phyloP scores from a whole-genome alignment of 1,140 invertebrate genomes.

The Drosophila azteca region DNA sequence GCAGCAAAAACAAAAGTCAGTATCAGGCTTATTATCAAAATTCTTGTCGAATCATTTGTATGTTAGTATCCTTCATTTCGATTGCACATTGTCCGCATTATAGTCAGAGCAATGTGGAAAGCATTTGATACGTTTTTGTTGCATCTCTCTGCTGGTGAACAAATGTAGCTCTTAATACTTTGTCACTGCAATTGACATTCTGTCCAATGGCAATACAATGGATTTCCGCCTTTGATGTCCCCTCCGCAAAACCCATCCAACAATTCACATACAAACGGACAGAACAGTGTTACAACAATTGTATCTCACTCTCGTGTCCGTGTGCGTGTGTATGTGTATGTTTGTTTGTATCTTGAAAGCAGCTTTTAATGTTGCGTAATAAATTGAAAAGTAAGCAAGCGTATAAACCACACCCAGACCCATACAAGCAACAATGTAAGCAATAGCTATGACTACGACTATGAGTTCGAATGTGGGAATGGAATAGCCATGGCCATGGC shows the following conservation, averaged over 20 bases:
- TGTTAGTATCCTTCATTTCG: too few relatives aligned
- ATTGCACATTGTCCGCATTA: too few relatives aligned
- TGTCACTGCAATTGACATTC: constrained; percentile 72
- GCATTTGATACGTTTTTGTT: constrained; percentile 17
- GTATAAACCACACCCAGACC: constrained; percentile 46
- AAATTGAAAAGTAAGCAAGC: constrained; percentile 81
- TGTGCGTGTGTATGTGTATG: constrained; percentile 18
- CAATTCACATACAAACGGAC: constrained; percentile 7
- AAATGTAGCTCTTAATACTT: constrained; percentile 58
- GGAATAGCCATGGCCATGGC: background rate
- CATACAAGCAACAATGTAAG: constrained; percentile 14
- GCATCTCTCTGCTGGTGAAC: background rate
- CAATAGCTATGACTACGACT: background rate
- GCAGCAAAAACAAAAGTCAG: too few relatives aligned
- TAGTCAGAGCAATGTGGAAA: constrained; percentile 5
- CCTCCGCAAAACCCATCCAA: background rate
- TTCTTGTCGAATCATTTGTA: too few relatives aligned
- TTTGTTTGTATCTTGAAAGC: constrained; percentile 36
- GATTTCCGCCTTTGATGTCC: constrained; percentile 13
- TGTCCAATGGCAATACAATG: constrained; percentile 69
- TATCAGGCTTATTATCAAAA: too few relatives aligned
- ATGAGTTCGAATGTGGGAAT: background rate
- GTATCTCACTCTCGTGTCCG: constrained; percentile 17
- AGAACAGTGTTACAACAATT: constrained; percentile 29
- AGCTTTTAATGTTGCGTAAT: constrained; percentile 72